Conservation (phyloP, 1,140 invertebrate species). For the Papilio machaon region DNA sequence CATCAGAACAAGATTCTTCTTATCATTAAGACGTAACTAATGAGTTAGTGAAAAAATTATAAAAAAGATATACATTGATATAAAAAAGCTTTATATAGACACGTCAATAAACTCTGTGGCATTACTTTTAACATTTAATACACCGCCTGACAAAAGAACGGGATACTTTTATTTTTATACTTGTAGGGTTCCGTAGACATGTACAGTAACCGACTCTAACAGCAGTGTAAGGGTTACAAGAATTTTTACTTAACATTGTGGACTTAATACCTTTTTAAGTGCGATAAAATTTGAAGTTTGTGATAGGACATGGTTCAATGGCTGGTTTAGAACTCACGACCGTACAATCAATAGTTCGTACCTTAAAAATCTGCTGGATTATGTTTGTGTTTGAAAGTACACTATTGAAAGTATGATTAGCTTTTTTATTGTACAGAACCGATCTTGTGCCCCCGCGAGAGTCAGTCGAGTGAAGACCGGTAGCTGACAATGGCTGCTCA, state of each 20-base stretch:
- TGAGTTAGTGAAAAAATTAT: constrained; percentile 24
- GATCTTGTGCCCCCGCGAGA: neutral
- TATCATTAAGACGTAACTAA: constrained; percentile 28
- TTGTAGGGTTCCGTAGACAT: constrained; percentile 47
- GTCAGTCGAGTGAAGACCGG: constrained; percentile 57
- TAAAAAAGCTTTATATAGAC: constrained; percentile 39
- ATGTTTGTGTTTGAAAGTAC: too few species aligned
- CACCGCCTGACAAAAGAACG: constrained; percentile 53
- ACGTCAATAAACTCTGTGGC: constrained; percentile 58
- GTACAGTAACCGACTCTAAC: neutral
- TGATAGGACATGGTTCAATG: too few species aligned
- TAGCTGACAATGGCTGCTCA: constrained; percentile 67
- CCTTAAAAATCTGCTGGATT: too few species aligned
- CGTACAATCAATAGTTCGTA: too few species aligned
- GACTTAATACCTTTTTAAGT: neutral
- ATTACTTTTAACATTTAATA: constrained; percentile 62
- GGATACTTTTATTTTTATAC: constrained; percentile 60
- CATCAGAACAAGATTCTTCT: neutral
- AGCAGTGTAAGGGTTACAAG: neutral
- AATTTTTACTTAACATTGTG: neutral
- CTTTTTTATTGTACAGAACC: neutral
- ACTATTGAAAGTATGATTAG: too few species aligned
- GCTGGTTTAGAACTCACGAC: too few species aligned
- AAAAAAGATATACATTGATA: neutral
- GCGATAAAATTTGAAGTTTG: neutral